Percentiles rank a stretch among this genome's conserved stretches.
These are phyloP conservation scores for Vanessa cardui DNA, from an alignment of 2,888 invertebrate species.

Conservation along the genomic window DNA sequence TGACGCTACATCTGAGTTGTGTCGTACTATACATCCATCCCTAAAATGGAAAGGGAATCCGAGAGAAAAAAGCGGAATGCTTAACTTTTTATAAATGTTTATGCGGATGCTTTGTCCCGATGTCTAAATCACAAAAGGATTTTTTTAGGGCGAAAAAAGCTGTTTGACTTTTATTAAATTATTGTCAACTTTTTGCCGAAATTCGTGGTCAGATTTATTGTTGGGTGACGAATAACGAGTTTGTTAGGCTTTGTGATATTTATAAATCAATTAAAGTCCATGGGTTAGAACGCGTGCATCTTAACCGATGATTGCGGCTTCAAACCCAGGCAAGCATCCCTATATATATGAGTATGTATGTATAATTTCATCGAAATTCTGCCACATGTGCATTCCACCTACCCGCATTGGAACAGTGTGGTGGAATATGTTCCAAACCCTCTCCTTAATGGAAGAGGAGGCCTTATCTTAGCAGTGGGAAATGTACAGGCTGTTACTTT, in stretches of 20 bases:
- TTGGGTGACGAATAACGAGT: constrained; percentile 34
- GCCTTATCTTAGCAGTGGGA: too few species aligned
- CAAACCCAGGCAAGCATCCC: too few species aligned
- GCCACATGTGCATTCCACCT: too few species aligned
- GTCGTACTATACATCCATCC: constrained; percentile 31
- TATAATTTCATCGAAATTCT: too few species aligned
- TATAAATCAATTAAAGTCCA: not conserved
- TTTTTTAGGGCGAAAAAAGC: constrained; percentile 61
- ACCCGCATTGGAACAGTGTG: too few species aligned
- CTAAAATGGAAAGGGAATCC: constrained; percentile 21
- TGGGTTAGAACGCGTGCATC: too few species aligned
- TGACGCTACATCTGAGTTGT: too few species aligned
- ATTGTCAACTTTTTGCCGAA: constrained; percentile 58
- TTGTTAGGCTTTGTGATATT: constrained; percentile 23
- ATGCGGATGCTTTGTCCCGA: constrained; percentile 67
- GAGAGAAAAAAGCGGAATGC: constrained; percentile 47
- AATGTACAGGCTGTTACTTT: too few species aligned
- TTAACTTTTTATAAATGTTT: constrained; percentile 71
- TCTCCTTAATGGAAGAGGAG: too few species aligned
- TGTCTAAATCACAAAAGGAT: constrained; percentile 64
- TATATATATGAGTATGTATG: too few species aligned
- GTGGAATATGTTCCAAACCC: too few species aligned
- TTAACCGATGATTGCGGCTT: too few species aligned
- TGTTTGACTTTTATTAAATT: constrained; percentile 69
- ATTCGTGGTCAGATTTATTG: constrained; percentile 38